Base-by-base conservation (phyloP, 2,113 vertebrate species). In the Rhegmatorhina hoffmannsi region DNA sequence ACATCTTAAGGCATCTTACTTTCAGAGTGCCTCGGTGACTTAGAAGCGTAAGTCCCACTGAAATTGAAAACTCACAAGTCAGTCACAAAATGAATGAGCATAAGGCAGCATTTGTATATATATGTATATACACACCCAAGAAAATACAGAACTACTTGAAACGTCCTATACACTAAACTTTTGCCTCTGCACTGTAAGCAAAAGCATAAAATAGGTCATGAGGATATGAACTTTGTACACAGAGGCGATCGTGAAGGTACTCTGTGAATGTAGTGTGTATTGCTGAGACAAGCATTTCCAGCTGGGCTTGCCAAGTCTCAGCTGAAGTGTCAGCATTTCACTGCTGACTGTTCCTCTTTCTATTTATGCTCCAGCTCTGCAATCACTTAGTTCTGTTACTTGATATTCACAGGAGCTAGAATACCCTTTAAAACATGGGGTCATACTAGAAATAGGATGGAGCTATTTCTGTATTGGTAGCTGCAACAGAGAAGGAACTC, bases 291-390 rank as follows among this genome's bases (percentile, higher is more conserved):
- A 85, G 78, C 82, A 70, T 52, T 95, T 96, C 95, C 90, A 96
- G 78, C 56, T 9, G 50, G 52, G 82, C 55, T 87, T 95, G 92
- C 93, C 95, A 96, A 87, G 52, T 63, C 86, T 83, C 70, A 77
- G 81, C 58, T 81, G 91, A 96, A 93, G 67, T 72, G 93, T 94
- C 95, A 94, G 92, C 26, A 0, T 53, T 95, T 96, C 18, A 20
- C 75, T 87, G 84, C 68, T 75, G 68, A 53, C 63, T 84, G 81
- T 96, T 97, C 95, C 94, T 95, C 93, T 94, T 97, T 95, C 94
- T 96, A 96, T 96, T 96, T 97, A 63, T 89, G 86, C 69, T 76
- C 81, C 89, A 88, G 70, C 44, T 84, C 62, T 36, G 40, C 68
- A 81, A 21, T 91, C 79, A 60, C 66, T 88, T 72, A 46, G 11